These are phyloP conservation scores for Apeira syringaria DNA, from an alignment of 2,888 invertebrate genomes.

Conservation along the genomic window DNA sequence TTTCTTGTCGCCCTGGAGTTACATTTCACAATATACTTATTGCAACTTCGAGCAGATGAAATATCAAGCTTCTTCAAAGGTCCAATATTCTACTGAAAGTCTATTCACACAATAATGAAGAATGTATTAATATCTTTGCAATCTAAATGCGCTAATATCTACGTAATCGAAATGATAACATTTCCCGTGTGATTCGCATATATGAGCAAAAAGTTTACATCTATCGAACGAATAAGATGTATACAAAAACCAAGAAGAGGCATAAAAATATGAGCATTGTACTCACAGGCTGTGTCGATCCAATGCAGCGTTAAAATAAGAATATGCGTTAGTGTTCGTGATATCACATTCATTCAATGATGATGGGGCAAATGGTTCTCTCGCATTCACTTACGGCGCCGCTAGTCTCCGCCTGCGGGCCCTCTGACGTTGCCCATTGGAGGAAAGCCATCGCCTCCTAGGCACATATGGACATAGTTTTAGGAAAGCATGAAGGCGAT, in stretches of 20 bases:
- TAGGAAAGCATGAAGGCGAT: conserved; percentile 60
- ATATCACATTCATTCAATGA: conserved; percentile 52
- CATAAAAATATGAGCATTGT: too few relatives aligned
- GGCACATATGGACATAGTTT: conserved; percentile 60
- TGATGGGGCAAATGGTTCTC: conserved; percentile 55
- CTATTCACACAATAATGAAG: background rate
- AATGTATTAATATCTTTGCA: too few relatives aligned
- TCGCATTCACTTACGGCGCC: conserved; percentile 77
- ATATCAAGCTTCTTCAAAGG: background rate
- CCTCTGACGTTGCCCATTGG: conserved; percentile 70
- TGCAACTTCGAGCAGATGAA: background rate
- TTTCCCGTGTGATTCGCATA: too few relatives aligned
- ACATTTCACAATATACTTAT: conserved; percentile 7
- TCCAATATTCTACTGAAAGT: background rate
- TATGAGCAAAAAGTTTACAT: too few relatives aligned
- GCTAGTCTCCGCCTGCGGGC: conserved; percentile 71
- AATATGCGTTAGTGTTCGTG: conserved; percentile 78
- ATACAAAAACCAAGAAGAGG: too few relatives aligned
- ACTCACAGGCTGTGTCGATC: conserved; percentile 80
- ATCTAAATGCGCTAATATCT: background rate
- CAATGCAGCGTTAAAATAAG: conserved; percentile 78
- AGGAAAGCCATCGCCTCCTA: conserved; percentile 80
- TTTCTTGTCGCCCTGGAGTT: conserved; percentile 91
- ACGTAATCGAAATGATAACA: background rate
- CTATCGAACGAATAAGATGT: too few relatives aligned